Base-by-base conservation (phyloP, 2,797 vertebrate genomes). In the Silurus aristotelis region DNA sequence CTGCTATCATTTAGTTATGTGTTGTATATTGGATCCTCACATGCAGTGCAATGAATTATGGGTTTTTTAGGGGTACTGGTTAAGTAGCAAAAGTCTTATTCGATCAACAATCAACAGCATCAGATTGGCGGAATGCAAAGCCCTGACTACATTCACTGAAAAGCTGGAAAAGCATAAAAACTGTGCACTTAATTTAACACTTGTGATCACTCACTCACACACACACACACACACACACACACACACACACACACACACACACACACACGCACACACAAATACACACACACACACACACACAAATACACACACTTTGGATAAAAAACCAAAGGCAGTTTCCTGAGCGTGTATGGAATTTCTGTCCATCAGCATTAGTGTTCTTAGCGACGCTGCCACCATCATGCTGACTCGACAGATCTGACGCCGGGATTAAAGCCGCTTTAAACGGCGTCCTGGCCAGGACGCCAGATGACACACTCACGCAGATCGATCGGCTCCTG, bases 1-100 rank as follows among this genome's bases (percentile, higher is more conserved):
- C 52, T 87, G 84, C 76, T 83, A 82, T 38, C 82, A 77, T 87
- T 92, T 87, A 27, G 6, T 76, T 63, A 38, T 64, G 76, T 82
- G 85, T 85, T 87, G 86, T 91, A 88, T 87, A 48, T 58, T 19
- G 52, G 52, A 76, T 56, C 25, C 55, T 76, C 8, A 56, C 73
- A 60, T 20, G 17, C 75, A 77, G 5, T 17, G 38, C 70, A 73
- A n/a, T n/a, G 70, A 19, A 72, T 72, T 72, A 48, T 48, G 13
- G 25, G 15, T 13, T 10, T 8, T 7, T 61, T 20, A 0, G 14
- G 3, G 4, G 19, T 48, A 48, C 13, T 31, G n/a, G 55, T 38
- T 76, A 31, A 27, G 25, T 5, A 58, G 55, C 8, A 76, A 31
- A 60, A 78, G 27, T 60, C 12, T n/a, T 15, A 55, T 73, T 55